phyloP scores from a whole-genome alignment of 2,888 invertebrate species.

The Drosophila yooni region DNA sequence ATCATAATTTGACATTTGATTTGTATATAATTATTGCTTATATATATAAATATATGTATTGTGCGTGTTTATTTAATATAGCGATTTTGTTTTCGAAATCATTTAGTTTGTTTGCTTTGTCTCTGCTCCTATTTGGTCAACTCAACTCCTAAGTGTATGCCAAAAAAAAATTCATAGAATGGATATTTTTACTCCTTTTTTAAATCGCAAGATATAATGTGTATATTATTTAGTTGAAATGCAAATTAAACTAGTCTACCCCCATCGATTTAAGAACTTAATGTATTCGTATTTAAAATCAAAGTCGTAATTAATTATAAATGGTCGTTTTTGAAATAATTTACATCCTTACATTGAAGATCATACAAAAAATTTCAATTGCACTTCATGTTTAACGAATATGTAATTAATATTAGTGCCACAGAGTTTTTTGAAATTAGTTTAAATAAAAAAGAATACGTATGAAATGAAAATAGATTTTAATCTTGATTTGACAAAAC shows the following conservation, averaged over 20 bases:
- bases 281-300: slow-evolving; percentile 38
- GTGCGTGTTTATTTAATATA: slow-evolving; percentile 54
- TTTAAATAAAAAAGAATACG: slow-evolving; percentile 50
- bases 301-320: slow-evolving; percentile 29
- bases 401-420: slow-evolving; percentile 66
- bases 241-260: slow-evolving; percentile 50
- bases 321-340: slow-evolving; percentile 40
- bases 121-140: slow-evolving; percentile 29
- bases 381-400: slow-evolving; percentile 63
- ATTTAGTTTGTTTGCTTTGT: slow-evolving; percentile 30
- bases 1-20: slow-evolving; percentile 63
- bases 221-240: slow-evolving; percentile 62
- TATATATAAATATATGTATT: slow-evolving; percentile 30
- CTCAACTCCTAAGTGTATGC: slow-evolving; percentile 61
- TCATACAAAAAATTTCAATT: slow-evolving; percentile 47
- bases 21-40: slow-evolving; percentile 57
- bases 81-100: slow-evolving; percentile 69
- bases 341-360: slow-evolving; percentile 35
- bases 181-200: slow-evolving; percentile 40
- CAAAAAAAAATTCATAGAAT: slow-evolving; percentile 52
- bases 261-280: slow-evolving; percentile 50
- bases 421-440: slow-evolving; percentile 72
- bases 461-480: slow-evolving; percentile 58
- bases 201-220: slow-evolving; percentile 55
- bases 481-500: slow-evolving; percentile 47